Evolutionary conservation across 2,797 vertebrate genomes (phyloP), one percentile per base, ranked within the genome.

Genomic region (Acanthornis magna): DNA sequence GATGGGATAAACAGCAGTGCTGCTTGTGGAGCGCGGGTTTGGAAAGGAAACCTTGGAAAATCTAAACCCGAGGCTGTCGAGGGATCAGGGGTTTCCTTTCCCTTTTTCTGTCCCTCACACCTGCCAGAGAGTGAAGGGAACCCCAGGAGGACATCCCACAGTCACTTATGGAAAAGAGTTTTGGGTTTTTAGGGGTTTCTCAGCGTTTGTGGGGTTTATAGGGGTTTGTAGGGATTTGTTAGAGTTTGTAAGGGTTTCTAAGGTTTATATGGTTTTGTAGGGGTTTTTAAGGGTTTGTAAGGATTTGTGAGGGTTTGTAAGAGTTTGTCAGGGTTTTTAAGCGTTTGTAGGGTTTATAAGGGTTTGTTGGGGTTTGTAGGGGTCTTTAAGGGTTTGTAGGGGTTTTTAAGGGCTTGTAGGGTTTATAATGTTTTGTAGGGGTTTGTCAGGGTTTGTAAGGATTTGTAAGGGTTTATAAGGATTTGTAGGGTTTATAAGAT

Each of bases 1-100:
- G 92, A 93, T 95, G 90, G 42, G 53, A 81, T 32, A 68, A 95
- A 87, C 8, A 50, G 57, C 78, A 93, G 85, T 78, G 85, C 57
- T 89, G 70, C 74, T 89, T 81, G 74, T 78, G 75, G 71, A 93
- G 78, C 0, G 0, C 22, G 50, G 34, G 47, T 72, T 68, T 93
- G 92, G 67, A 91, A 81, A 85, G 78, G 54, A 93, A 91, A 55
- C 45, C 45, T 68, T 72, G 82, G 71, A 65, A 91, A 89, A 94
- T 20, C 71, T 45, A 34, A 92, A 55, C 43, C 50, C 38, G 29
- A 80, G 54, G 12, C 63, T 89, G 70, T 74, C 82, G 36, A 21
- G 90, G 89, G 77, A 84, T 29, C 45, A 32, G 90, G 70, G 71
- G 25, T 72, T 94, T 82, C 82, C 82, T 87, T 60, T 74, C 62